Percentiles rank a stretch among this genome's conserved stretches.
These are phyloP conservation scores for Eupithecia abbreviata DNA, from an alignment of 2,888 invertebrate genomes.

Conservation along the genomic window DNA sequence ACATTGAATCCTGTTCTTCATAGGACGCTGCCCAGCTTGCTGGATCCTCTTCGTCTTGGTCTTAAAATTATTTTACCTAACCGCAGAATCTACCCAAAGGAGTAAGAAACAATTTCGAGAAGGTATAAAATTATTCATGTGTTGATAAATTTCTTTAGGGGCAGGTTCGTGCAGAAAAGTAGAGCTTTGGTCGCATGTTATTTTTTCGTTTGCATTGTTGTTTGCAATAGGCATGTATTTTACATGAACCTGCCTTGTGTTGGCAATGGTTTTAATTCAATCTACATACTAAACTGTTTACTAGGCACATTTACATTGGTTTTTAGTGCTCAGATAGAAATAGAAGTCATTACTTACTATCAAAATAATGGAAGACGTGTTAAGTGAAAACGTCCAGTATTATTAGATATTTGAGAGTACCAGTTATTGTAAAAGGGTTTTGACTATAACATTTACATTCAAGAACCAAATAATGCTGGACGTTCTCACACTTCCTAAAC, in stretches of 20 bases:
- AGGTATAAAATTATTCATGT: background rate
- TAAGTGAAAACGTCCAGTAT: no score
- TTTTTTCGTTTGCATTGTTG: background rate
- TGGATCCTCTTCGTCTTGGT: no score
- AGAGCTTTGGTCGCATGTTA: background rate
- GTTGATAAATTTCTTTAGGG: background rate
- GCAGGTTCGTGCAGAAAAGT: constrained; percentile 2
- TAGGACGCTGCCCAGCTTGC: no score
- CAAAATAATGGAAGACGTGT: background rate
- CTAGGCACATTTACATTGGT: background rate
- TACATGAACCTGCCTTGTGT: background rate
- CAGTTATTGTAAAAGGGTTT: no score
- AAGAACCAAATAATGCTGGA: background rate
- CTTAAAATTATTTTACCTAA: no score
- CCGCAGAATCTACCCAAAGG: no score
- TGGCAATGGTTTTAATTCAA: constrained; percentile 1
- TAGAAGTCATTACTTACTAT: background rate
- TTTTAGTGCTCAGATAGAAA: background rate
- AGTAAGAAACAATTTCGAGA: no score
- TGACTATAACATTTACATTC: no score
- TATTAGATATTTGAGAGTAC: no score
- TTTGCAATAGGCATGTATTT: background rate
- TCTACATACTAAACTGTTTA: background rate
- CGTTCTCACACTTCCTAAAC: background rate
- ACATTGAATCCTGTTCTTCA: no score